Percentiles rank a stretch among this genome's conserved stretches.
Conservation (phyloP, 2,888 invertebrate species). For the Gari tellinella region DNA sequence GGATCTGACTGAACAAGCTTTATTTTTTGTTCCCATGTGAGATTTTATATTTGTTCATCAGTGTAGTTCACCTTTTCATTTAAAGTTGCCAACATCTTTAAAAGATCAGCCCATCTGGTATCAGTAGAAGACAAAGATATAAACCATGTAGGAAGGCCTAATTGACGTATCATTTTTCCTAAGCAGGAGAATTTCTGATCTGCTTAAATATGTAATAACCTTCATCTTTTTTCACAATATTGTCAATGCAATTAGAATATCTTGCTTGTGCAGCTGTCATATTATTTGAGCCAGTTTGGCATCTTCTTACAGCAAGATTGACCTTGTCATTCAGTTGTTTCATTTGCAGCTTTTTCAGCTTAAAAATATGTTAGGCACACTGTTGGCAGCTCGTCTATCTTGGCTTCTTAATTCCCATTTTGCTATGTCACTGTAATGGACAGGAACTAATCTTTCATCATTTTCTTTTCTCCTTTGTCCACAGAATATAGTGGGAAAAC, state of each 20-base stretch:
- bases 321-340: conserved; percentile 51
- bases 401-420: not conserved
- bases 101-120: conserved; percentile 38
- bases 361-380: conserved; percentile 46
- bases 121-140: too few relatives aligned
- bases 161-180: conserved; percentile 35
- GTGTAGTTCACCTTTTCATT: conserved; percentile 20
- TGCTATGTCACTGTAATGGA: conserved; percentile 9
- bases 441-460: conserved; percentile 1
- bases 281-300: conserved; percentile 27
- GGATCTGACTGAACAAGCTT: conserved; percentile 53
- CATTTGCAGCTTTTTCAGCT: conserved; percentile 46
- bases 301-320: conserved; percentile 43
- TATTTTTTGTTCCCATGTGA: conserved; percentile 40
- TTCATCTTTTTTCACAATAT: conserved; percentile 71
- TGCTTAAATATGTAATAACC: conserved; percentile 75
- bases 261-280: conserved; percentile 38
- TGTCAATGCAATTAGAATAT: conserved; percentile 15
- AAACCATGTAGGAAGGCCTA: conserved; percentile 27
- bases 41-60: conserved; percentile 31
- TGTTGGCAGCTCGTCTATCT: conserved; percentile 46
- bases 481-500: conserved; percentile 55
- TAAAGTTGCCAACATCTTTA: conserved; percentile 44
- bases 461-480: conserved; percentile 45
- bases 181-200: conserved; percentile 47